Evolutionary conservation across 2,797 vertebrate species (phyloP), one percentile per base, ranked within the genome.

Genomic region (Myripristis jacobus): DNA sequence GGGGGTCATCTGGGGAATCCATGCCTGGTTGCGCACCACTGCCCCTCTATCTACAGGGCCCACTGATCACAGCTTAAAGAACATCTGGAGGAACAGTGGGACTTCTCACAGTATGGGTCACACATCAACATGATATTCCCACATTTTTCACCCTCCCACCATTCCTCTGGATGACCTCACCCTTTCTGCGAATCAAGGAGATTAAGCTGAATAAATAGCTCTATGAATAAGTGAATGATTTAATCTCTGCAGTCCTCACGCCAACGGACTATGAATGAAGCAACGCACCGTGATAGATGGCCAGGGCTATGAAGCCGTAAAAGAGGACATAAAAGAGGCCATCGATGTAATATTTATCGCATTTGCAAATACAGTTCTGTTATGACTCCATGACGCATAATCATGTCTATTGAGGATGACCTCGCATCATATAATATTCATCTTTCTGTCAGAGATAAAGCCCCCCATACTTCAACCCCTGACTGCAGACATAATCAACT

Each of bases 261-360:
- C 48, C 66, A 46, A 66, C 63, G 46, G 13, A 52, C 66, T 58
- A 50, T 52, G 66, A 84, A 77, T 74, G 73, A 66, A 77, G 68
- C 71, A 79, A 68, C 54, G 44, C 0, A 12, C 34, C 48, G 47
- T 79, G 82, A 90, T 81, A 31, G 75, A 89, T 73, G 71, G 68
- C 56, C 50, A 7, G 56, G 31, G 48, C 73, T 41, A 19, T 41
- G 70, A 56, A 79, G 81, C 75, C 38, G 13, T 83, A 75, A 38
- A 87, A 77, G 61, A 74, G 74, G 70, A 75, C 78, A 85, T 86
- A 72, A 87, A 86, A 81, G 47, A 70, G 74, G 70, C 74, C 58
- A 73, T 77, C 46, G 50, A 70, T 84, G 67, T 70, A 60, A 87
- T 75, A 87, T 90, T 80, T 83, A 77, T 82, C 29, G 5, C 76